Percentiles rank a stretch among this genome's conserved stretches.
phyloP scores from a whole-genome alignment of 2,888 invertebrate genomes.

The Liodrosophila aerea region DNA sequence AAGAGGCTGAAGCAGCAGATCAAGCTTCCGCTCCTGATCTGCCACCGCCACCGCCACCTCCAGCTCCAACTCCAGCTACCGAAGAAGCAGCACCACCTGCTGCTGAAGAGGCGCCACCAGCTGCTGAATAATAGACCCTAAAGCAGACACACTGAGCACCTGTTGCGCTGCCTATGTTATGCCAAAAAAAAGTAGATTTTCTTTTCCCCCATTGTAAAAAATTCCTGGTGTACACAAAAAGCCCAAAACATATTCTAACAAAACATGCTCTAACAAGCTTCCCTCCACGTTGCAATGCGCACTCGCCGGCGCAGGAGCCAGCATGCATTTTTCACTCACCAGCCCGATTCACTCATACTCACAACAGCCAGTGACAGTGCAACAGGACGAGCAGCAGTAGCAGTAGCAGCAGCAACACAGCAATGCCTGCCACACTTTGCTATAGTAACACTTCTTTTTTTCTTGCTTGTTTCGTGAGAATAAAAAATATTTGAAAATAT shows the following conservation, averaged over 20 bases:
- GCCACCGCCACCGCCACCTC: constrained; percentile 4
- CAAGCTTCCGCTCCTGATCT: constrained; percentile 2
- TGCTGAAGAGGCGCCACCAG: constrained; percentile 15
- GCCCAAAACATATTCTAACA: not conserved
- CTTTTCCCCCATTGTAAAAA: constrained; percentile 26
- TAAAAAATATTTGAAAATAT: constrained; percentile 1
- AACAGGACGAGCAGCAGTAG: constrained; percentile 33
- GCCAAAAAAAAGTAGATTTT: constrained; percentile 35
- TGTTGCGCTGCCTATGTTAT: constrained; percentile 58
- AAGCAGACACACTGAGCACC: constrained; percentile 37
- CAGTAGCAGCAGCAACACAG: constrained; percentile 16
- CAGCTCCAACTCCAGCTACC: not conserved
- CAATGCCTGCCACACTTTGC: constrained; percentile 25
- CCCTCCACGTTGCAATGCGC: constrained; percentile 39
- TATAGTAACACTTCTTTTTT: constrained; percentile 13
- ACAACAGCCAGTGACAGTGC: constrained; percentile 29
- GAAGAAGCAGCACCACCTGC: constrained; percentile 2
- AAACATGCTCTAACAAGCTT: not conserved
- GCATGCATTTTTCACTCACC: constrained; percentile 48
- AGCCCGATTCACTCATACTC: constrained; percentile 37
- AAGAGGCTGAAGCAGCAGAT: constrained; percentile 1
- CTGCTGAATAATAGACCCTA: constrained; percentile 1
- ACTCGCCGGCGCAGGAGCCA: constrained; percentile 30
- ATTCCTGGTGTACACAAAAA: constrained; percentile 40
- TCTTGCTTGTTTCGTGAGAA: constrained; percentile 30